Conservation (phyloP, 2,113 vertebrate genomes). For the Leptosomus discolor region DNA sequence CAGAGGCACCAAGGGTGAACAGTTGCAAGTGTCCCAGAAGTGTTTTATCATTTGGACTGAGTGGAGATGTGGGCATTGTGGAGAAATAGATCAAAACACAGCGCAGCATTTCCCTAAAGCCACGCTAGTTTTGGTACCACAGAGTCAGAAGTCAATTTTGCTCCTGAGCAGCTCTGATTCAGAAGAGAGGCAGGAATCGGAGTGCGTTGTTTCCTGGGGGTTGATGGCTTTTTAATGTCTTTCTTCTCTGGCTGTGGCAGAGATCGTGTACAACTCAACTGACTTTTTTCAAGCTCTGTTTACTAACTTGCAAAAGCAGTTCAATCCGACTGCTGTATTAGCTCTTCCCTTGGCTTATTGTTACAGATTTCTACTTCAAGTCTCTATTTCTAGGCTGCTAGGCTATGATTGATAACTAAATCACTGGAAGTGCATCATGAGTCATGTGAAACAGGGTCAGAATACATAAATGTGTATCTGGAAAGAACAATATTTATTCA, state of each 20-base stretch:
- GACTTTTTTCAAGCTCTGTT: not conserved
- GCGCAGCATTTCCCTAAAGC: not conserved
- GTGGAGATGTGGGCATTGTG: fast-evolving
- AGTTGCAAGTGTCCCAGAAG: not conserved
- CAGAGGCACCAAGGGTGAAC: not conserved
- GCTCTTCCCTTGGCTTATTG: not conserved
- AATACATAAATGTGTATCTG: not conserved
- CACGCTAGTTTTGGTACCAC: not conserved
- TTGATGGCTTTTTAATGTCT: not conserved
- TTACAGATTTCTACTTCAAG: not conserved
- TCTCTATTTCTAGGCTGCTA: not conserved
- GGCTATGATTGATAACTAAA: conserved; percentile 17
- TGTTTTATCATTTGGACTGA: not conserved
- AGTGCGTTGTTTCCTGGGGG: fast-evolving
- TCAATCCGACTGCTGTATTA: not conserved
- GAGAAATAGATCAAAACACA: not conserved
- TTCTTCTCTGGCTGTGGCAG: not conserved
- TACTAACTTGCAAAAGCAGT: not conserved
- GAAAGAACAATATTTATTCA: not conserved
- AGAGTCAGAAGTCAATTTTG: not conserved
- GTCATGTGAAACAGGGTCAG: not conserved
- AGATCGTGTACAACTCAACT: not conserved
- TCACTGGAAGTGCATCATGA: not conserved
- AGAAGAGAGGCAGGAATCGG: not conserved
- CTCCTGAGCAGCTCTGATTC: not conserved